Conservation (phyloP, 2,113 vertebrate species). For the Corvus hawaiiensis region DNA sequence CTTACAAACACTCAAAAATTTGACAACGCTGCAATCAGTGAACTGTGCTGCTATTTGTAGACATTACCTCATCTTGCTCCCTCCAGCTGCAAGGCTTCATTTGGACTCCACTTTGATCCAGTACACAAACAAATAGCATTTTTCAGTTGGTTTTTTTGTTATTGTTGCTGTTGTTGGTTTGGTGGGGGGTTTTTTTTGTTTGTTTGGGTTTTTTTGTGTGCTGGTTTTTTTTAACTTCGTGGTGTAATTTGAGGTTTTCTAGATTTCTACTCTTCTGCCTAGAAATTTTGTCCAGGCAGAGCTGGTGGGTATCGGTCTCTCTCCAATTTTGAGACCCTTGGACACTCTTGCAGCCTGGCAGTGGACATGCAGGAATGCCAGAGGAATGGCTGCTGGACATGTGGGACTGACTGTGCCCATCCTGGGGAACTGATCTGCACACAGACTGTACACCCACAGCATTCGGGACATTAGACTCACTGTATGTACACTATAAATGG, state of each 20-base stretch:
- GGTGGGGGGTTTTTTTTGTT: accelerated
- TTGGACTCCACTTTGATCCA: neutral
- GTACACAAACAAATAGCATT: neutral
- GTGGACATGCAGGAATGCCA: neutral
- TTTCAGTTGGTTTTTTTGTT: neutral
- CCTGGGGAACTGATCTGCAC: neutral
- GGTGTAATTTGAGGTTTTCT: neutral
- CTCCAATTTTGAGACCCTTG: neutral
- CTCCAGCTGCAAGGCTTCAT: neutral
- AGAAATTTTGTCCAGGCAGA: neutral
- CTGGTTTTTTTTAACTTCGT: neutral
- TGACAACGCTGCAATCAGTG: neutral
- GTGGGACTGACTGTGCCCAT: neutral
- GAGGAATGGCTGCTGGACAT: neutral
- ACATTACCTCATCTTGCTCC: neutral
- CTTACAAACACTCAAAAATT: neutral
- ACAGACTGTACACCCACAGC: neutral
- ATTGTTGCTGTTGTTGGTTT: neutral
- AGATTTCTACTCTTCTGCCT: neutral
- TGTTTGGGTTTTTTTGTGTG: accelerated
- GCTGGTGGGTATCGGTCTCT: neutral
- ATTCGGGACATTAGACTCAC: neutral
- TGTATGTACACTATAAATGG: neutral
- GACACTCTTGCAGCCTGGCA: neutral
- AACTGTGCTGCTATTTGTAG: neutral